Conservation (phyloP, 2,888 invertebrate species). For the Drosophila macrospina region DNA sequence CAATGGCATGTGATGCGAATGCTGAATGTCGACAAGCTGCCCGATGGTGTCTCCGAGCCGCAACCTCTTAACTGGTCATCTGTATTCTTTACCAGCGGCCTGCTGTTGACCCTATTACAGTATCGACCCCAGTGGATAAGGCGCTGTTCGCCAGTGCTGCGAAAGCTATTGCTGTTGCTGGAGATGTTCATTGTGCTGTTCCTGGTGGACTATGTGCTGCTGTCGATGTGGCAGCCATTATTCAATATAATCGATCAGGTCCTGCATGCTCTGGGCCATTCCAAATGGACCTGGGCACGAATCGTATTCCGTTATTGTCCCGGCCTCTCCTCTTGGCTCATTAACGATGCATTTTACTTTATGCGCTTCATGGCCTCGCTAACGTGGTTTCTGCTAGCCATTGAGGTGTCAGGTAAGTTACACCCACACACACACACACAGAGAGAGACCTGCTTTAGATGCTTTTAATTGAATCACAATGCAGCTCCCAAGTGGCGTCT, state of each 20-base stretch:
- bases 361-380: conserved; percentile 43
- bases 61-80: conserved; percentile 32
- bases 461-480: not conserved
- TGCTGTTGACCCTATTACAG: conserved; percentile 37
- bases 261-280: conserved; percentile 21
- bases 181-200: conserved; percentile 47
- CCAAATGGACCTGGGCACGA: conserved; percentile 19
- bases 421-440: not conserved
- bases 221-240: conserved; percentile 50
- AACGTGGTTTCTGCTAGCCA: conserved; percentile 34
- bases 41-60: conserved; percentile 20
- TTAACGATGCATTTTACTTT: conserved; percentile 37
- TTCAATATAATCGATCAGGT: conserved; percentile 32
- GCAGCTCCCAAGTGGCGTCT: conserved; percentile 53
- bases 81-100: conserved; percentile 34
- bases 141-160: not conserved
- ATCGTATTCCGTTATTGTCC: conserved; percentile 34
- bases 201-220: conserved; percentile 41
- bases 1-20: conserved; percentile 38
- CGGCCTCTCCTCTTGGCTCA: conserved; percentile 38
- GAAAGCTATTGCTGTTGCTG: conserved; percentile 27
- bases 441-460: not conserved
- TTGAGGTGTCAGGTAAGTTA: conserved; percentile 41
- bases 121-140: conserved; percentile 37
- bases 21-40: conserved; percentile 8